Percentiles rank a stretch among this genome's conserved stretches.
Conservation (phyloP, 2,888 invertebrate species). For the Cerastis leucographa region DNA sequence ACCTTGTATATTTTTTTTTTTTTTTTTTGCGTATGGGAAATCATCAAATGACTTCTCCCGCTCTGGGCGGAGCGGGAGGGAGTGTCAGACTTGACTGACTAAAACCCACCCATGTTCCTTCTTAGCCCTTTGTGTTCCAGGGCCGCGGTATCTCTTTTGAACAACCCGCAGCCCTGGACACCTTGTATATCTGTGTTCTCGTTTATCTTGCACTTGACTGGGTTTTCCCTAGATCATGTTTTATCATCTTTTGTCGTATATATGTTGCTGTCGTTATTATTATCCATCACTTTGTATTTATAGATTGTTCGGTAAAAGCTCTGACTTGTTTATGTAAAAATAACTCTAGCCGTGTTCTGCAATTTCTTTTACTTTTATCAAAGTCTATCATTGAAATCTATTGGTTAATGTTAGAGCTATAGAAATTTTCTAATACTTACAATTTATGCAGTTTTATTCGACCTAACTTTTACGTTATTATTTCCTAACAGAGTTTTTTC, state of each 20-base stretch:
- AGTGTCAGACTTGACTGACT: too few species aligned
- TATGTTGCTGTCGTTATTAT: neutral
- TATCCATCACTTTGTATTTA: slow-evolving; percentile 32
- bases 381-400: neutral
- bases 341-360: neutral
- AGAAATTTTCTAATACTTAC: neutral
- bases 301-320: neutral
- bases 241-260: neutral
- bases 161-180: too few species aligned
- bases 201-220: slow-evolving; percentile 16
- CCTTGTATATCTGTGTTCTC: neutral
- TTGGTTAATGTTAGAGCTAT: neutral
- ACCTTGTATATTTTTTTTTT: too few species aligned
- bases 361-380: neutral
- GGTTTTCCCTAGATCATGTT: slow-evolving; percentile 18
- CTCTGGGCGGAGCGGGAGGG: too few species aligned
- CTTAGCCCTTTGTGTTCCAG: too few species aligned
- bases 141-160: too few species aligned
- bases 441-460: neutral
- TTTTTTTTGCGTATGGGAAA: too few species aligned
- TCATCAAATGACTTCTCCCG: too few species aligned
- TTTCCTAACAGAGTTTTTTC: neutral
- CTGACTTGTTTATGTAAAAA: neutral
- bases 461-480: neutral
- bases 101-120: too few species aligned